Evolutionary conservation across 2,113 vertebrate species (phyloP).

Genomic region (Hemiprocne comata): DNA sequence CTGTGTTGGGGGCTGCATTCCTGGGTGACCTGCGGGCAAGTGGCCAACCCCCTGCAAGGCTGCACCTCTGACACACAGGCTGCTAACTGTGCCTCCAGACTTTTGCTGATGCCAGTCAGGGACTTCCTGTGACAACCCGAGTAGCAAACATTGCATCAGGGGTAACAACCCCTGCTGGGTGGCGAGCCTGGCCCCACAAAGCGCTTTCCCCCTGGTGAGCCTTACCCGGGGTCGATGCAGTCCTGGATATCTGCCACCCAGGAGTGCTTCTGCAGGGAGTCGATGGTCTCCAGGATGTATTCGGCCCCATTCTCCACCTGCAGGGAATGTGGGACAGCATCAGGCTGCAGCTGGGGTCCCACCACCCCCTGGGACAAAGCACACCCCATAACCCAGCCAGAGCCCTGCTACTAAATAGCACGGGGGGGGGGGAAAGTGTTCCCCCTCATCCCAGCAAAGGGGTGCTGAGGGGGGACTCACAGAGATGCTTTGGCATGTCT

Average conservation of each 20-base stretch:
- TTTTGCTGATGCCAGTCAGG: neutral
- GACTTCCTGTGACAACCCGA: neutral
- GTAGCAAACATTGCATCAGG: neutral
- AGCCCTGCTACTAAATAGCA: neutral
- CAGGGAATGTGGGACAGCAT: neutral
- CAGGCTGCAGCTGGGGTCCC: neutral
- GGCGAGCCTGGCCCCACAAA: neutral
- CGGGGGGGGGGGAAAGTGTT: neutral
- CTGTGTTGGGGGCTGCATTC: rapidly evolving
- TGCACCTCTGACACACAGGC: neutral
- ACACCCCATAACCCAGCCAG: neutral
- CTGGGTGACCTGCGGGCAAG: neutral
- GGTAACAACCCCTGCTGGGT: rapidly evolving
- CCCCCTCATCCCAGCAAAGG: neutral
- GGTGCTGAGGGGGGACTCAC: neutral
- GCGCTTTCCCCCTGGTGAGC: neutral
- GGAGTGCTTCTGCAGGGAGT: slow-evolving; percentile 97
- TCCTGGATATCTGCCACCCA: slow-evolving; percentile 99
- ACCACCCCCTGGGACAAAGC: rapidly evolving
- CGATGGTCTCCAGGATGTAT: slow-evolving; percentile 97
- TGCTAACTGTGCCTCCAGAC: neutral
- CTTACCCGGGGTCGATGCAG: slow-evolving; percentile 96
- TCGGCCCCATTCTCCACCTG: slow-evolving; percentile 93
- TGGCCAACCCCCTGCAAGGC: neutral
- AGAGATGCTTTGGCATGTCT: neutral